Conservation (phyloP, 2,113 vertebrate genomes). For the Ia io region DNA sequence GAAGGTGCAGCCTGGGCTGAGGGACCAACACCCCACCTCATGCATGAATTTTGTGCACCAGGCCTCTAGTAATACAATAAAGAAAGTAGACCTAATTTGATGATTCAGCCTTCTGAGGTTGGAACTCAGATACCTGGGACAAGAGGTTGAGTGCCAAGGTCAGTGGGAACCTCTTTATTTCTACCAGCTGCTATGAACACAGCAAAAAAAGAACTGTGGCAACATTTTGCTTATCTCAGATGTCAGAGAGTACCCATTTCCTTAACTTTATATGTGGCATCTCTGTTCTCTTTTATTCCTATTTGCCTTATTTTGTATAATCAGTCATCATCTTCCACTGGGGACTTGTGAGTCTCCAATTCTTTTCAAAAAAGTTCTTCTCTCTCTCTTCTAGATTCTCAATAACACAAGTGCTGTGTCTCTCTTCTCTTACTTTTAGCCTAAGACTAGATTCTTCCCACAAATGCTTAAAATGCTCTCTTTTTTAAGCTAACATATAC, state of each 20-base stretch:
- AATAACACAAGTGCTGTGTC: neutral
- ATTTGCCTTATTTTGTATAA: conserved; percentile 22
- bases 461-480: neutral
- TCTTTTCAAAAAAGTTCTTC: neutral
- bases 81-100: neutral
- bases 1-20: no score
- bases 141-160: neutral
- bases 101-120: neutral
- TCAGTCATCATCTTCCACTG: neutral
- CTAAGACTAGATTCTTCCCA: neutral
- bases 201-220: neutral
- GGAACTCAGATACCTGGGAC: neutral
- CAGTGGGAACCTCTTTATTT: neutral
- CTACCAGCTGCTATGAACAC: neutral
- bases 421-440: neutral
- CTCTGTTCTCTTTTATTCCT: conserved; percentile 6
- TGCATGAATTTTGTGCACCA: no score
- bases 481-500: neutral
- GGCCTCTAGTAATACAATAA: neutral
- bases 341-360: neutral
- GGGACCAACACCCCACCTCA: no score
- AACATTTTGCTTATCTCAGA: neutral
- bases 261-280: neutral
- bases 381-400: neutral
- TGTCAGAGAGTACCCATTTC: neutral